Percentiles rank a stretch among this genome's conserved stretches.
phyloP scores from a whole-genome alignment of 2,888 invertebrate species.

The Nymphalis polychloros region DNA sequence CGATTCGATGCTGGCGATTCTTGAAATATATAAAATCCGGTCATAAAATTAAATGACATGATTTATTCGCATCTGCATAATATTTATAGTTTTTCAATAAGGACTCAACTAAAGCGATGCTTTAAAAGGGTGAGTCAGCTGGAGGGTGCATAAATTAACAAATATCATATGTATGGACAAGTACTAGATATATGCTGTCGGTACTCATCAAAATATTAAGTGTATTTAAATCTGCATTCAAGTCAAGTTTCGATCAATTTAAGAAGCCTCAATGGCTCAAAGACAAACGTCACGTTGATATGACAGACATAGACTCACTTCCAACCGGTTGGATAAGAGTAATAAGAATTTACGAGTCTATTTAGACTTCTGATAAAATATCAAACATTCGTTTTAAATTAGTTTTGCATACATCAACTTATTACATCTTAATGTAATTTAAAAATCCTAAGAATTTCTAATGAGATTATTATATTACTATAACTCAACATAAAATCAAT shows the following conservation, averaged over 20 bases:
- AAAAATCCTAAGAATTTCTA: slow-evolving; percentile 11
- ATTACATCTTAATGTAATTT: slow-evolving; percentile 10
- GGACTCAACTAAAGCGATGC: neutral
- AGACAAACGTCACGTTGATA: no score
- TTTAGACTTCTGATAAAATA: neutral
- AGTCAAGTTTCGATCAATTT: no score
- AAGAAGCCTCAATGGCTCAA: no score
- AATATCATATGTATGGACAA: neutral
- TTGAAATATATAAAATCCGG: neutral
- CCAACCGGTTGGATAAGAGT: no score
- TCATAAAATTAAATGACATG: neutral
- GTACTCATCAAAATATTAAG: neutral
- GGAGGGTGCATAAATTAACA: slow-evolving; percentile 19
- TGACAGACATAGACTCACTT: no score
- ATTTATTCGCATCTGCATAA: neutral
- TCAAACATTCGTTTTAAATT: neutral
- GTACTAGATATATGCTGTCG: neutral
- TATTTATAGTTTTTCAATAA: slow-evolving; percentile 1
- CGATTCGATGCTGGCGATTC: no score
- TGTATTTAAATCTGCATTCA: no score
- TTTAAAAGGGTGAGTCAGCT: slow-evolving; percentile 14
- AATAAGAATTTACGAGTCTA: neutral
- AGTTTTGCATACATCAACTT: neutral
- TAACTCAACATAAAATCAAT: slow-evolving; percentile 56
- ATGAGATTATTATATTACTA: slow-evolving; percentile 26